Evolutionary conservation across 1,140 invertebrate species (phyloP), one percentile per base, ranked within the genome.

Genomic region (Dreissena polymorpha): DNA sequence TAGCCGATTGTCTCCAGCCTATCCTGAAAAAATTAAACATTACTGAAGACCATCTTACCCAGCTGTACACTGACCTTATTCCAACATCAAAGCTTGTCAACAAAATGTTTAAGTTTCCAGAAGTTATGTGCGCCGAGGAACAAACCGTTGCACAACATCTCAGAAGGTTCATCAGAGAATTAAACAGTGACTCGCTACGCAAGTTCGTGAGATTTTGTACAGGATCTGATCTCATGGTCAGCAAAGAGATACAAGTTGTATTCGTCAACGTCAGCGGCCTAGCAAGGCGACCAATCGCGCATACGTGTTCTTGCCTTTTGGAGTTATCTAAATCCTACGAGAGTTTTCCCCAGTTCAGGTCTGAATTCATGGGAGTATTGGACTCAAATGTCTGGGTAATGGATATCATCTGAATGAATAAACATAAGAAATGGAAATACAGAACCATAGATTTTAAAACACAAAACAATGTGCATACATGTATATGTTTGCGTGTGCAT

Each of bases 281-380:
- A 29, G 83, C 74, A 23, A 78, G 83, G 60, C 14, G 68, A 53
- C 68, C 83, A 77, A 39, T 84, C 0, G 83, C 68, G 8, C 75
- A 84, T 60, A 78, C 75, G 53, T 84, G 83, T 84, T 84, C 83
- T 25, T 84, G 83, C 39, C 39, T 39, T 39, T 39, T 39, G 23
- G 72, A 83, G 64, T 25, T 74, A 29, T 64, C 80, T 14, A 83
- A 70, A 21, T n/a, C 18, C n/a, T 83, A 83, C 49, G 80, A 83
- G 29, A 83, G 50, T n/a, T 83, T 21, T 76, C 72, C 73, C 8
- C 63, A 75, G 29, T 75, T 83, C 18, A 83, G 80, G 63, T 75
- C 71, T 23, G 79, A 81, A 72, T 81, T 81, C 55, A 57, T 68
- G 7, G 23, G 49, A 27, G 65, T 83, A n/a, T 57, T 83, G 7